Evolutionary conservation across 2,888 invertebrate species (phyloP).

Genomic region (Agrilus mali): DNA sequence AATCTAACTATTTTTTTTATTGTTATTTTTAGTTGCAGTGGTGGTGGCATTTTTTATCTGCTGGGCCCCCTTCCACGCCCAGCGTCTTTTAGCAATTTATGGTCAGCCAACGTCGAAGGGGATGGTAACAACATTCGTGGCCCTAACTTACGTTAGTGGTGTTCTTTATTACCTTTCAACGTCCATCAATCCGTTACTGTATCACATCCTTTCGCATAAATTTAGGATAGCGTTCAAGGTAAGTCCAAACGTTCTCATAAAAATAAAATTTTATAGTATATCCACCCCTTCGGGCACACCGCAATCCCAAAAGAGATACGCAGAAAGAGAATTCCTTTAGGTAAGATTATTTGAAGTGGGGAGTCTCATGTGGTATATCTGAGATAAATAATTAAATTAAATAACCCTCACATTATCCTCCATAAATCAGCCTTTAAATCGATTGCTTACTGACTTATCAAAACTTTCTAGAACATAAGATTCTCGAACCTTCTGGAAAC

Average conservation of each 20-base stretch:
- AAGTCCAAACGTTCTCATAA: constrained; percentile 19
- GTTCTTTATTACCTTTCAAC: constrained; percentile 86
- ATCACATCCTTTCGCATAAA: constrained; percentile 90
- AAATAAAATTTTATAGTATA: not conserved
- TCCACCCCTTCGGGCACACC: too few relatives aligned
- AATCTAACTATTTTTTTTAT: too few relatives aligned
- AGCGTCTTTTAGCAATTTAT: constrained; percentile 71
- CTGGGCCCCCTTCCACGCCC: constrained; percentile 90
- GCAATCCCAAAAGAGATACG: too few relatives aligned
- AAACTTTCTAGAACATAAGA: too few relatives aligned
- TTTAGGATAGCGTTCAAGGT: constrained; percentile 90
- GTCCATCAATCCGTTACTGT: constrained; percentile 84
- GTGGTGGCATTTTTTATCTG: constrained; percentile 84
- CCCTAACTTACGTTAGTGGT: constrained; percentile 71
- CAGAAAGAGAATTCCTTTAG: too few relatives aligned
- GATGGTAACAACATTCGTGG: constrained; percentile 19
- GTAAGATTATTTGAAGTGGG: too few relatives aligned
- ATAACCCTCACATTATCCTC: too few relatives aligned
- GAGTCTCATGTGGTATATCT: too few relatives aligned
- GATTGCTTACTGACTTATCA: too few relatives aligned
- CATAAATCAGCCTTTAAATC: too few relatives aligned
- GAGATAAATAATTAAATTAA: too few relatives aligned
- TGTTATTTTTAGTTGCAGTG: constrained; percentile 55
- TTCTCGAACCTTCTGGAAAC: too few relatives aligned
- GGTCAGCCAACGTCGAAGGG: constrained; percentile 28